Conservation (phyloP, 2,888 invertebrate genomes). For the Leptinotarsa tumamoca region DNA sequence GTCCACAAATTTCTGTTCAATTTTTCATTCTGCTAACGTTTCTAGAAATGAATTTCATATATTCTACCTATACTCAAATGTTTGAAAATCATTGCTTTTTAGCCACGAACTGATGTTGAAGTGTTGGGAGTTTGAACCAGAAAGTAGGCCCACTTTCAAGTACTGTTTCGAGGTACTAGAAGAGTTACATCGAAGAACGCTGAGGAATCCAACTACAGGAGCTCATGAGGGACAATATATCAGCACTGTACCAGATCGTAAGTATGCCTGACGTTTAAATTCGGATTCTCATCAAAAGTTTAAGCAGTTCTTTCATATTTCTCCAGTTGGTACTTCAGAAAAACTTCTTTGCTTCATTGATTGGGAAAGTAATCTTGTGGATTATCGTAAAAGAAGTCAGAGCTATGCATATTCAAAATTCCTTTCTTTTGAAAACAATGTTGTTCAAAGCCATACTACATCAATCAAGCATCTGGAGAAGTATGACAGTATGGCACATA, state of each 20-base stretch:
- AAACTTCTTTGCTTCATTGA: too few species aligned
- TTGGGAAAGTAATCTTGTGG: too few species aligned
- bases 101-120: constrained; percentile 87
- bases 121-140: constrained; percentile 89
- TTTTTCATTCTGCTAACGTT: too few species aligned
- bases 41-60: not conserved
- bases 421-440: too few species aligned
- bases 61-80: not conserved
- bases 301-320: not conserved
- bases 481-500: too few species aligned
- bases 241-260: constrained; percentile 65
- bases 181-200: constrained; percentile 59
- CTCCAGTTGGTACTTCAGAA: not conserved
- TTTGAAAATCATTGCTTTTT: constrained; percentile 42
- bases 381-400: too few species aligned
- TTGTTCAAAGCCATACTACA: too few species aligned
- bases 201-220: constrained; percentile 62
- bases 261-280: constrained; percentile 47
- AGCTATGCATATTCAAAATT: too few species aligned
- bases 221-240: constrained; percentile 68
- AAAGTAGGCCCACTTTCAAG: constrained; percentile 88
- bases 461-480: too few species aligned
- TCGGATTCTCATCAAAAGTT: not conserved
- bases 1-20: too few species aligned
- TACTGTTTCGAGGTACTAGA: constrained; percentile 79